Base-by-base conservation (phyloP, 2,113 vertebrate species). In the Grammomys dolichurus region DNA sequence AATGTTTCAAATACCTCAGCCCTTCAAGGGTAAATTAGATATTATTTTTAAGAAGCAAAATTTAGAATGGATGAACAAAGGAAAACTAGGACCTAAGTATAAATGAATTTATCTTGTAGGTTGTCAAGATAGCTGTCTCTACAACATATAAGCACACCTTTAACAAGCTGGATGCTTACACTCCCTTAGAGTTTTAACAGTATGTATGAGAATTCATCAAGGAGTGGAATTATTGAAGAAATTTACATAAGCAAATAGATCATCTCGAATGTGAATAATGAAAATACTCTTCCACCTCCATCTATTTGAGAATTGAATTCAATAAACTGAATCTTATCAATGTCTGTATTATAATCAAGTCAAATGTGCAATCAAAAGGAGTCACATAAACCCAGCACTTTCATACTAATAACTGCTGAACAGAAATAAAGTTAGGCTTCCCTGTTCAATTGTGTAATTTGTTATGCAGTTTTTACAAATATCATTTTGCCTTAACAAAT, bases 361-460 rank as follows among this genome's bases (percentile, higher is more conserved):
- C 63, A 82, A 95, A 70, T 82, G 82, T 40, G 5, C 13, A 85
- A 85, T 72, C 43, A 78, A 84, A 70, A 86, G 31, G 31, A 91
- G 40, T 75, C 72, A 72, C 1, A 8, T 60, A 80, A 94, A 73
- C 3, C n/a, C 87, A 80, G 58, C 9, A 22, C n/a, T 86, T 72
- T 85, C 22, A 46, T 90, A 82, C 5, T 84, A 76, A 95, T 67
- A 51, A 82, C 19, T 87, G 89, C 14, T 75, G 54, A 95, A 90
- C 65, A 67, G 84, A 96, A 95, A 93, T 65, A 91, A 96, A 91
- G 81, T 76, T 26, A 80, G 65, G 46, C 31, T 67, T 69, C 65
- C 48, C 16, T 82, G 20, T n/a, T 78, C 40, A 77, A 63, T 1
- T 84, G 56, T 78, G 40, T 43, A 84, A 88, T 3, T 3, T 70